phyloP scores from a whole-genome alignment of 2,797 vertebrate genomes.

The Acipenser oxyrinchus region DNA sequence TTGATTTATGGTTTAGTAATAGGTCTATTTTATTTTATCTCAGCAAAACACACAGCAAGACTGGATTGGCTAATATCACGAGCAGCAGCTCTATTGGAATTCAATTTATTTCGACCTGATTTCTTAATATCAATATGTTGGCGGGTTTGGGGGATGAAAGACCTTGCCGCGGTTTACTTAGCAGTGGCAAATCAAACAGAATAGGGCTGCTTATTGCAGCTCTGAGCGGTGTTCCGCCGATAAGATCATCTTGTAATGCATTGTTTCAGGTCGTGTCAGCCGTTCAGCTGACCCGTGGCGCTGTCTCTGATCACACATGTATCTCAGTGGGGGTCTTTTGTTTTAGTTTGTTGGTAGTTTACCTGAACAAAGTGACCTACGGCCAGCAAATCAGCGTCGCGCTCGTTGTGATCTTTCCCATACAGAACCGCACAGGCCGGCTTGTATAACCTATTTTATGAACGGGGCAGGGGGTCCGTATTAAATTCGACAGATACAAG shows the following conservation, averaged over 20 bases:
- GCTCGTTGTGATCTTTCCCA: constrained; percentile 36
- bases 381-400: constrained; percentile 35
- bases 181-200: constrained; percentile 67
- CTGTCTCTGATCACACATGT: constrained; percentile 59
- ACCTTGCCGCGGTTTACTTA: constrained; percentile 58
- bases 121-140: too few relatives aligned
- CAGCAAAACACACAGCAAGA: too few relatives aligned
- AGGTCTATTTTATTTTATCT: too few relatives aligned
- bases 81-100: too few relatives aligned
- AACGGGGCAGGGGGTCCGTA: too few relatives aligned
- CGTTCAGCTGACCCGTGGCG: constrained; percentile 51
- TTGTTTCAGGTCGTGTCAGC: constrained; percentile 53
- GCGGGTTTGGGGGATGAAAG: constrained; percentile 52
- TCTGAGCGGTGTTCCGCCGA: constrained; percentile 60
- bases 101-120: too few relatives aligned
- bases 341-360: constrained; percentile 54
- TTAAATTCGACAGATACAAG: too few relatives aligned
- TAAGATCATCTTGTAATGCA: constrained; percentile 65
- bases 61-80: too few relatives aligned
- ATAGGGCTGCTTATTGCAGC: constrained; percentile 54
- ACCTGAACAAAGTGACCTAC: constrained; percentile 62
- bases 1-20: too few relatives aligned
- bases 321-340: constrained; percentile 62
- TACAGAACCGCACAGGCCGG: too few relatives aligned
- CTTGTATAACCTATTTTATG: too few relatives aligned